Evolutionary conservation across 2,113 vertebrate species (phyloP), one percentile per base, ranked within the genome.

Genomic region (Bufo bufo): DNA sequence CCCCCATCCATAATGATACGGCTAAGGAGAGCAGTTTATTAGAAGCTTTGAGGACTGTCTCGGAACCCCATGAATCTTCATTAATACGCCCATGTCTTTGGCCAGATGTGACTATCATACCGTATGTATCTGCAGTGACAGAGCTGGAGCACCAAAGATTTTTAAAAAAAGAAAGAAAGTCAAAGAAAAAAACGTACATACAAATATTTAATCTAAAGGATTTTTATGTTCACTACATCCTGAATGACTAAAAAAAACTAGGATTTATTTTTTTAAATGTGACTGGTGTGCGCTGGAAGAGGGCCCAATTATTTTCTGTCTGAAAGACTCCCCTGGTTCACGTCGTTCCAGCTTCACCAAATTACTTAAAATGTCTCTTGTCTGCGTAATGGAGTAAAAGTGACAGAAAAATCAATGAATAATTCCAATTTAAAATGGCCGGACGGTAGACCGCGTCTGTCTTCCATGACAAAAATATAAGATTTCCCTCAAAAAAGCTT

Each of bases 371-470:
- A 91, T 87, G 90, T 82, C 85, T 89, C 90, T 87, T 90, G 90
- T 80, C 89, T 85, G 86, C 66, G 86, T 90, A 90, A 91, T 87
- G 89, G 84, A 88, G 75, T 78, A 87, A 89, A 86, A 85, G 78
- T 90, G 90, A 90, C 90, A 91, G 77, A 86, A 91, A 33, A 91
- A 91, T 91, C 90, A 90, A 91, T 91, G 89, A 79, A 87, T 89
- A 87, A 91, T 90, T 90, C 90, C 89, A 59, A 77, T 90, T 87
- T 77, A 89, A 89, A 83, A 85, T 87, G 89, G 84, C 69, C 47
- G 89, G 45, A 82, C 69, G 77, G 79, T 47, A 79, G 79, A n/a
- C 52, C 16, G 66, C 7, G 50, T 45, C 84, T 89, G 80, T 86
- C 86, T 19, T 50, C 72, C 84, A 85, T 33, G 49, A 47, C n/a